These are phyloP conservation scores for Anastrepha ludens DNA, from an alignment of 1,140 invertebrate species.

Conservation along the genomic window DNA sequence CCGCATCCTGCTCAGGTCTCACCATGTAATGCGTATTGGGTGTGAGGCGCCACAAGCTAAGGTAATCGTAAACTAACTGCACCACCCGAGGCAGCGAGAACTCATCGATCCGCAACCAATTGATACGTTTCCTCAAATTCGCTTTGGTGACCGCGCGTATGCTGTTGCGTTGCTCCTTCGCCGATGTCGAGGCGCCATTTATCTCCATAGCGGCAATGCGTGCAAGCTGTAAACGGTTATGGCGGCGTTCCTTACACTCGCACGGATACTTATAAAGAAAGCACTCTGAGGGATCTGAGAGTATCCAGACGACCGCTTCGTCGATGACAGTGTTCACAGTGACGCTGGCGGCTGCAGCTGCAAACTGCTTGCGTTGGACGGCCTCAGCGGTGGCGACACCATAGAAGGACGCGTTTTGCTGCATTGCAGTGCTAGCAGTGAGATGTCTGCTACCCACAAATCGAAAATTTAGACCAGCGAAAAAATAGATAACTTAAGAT, in stretches of 20 bases:
- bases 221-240: background rate
- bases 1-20: background rate
- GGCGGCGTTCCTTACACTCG: background rate
- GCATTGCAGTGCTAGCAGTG: background rate
- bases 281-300: background rate
- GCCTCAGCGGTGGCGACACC: background rate
- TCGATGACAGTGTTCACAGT: conserved; percentile 20
- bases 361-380: background rate
- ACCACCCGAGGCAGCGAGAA: conserved; percentile 1
- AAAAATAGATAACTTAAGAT: background rate
- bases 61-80: conserved; percentile 30
- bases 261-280: conserved; percentile 21
- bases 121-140: background rate
- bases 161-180: background rate
- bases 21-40: conserved; percentile 21
- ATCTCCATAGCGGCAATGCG: background rate
- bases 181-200: background rate
- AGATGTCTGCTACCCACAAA: background rate
- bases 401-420: background rate
- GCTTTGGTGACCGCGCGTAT: conserved; percentile 3
- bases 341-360: background rate
- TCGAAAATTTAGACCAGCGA: background rate
- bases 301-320: conserved; percentile 21
- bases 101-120: conserved; percentile 32
- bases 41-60: conserved; percentile 31